Base-by-base conservation (phyloP, 1,140 invertebrate species). In the Macrotrachela quadricornifera region DNA sequence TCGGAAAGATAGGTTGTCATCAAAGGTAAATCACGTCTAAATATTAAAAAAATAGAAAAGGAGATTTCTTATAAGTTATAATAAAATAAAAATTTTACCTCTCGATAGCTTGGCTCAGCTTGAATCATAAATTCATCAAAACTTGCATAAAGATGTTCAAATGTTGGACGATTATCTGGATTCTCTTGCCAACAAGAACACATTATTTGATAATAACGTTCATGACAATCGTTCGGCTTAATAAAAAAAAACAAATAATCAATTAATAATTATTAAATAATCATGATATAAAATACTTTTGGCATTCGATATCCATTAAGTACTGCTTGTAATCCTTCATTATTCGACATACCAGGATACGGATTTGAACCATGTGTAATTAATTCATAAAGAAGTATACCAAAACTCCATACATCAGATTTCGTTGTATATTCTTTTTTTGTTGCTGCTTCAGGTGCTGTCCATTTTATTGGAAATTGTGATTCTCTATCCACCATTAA, bases 361-460 rank as follows among this genome's bases (percentile, higher is more conserved):
- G 92, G 92, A 72, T 94, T 91, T 62, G 90, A 76, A 51, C 91
- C 92, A 64, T 91, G 95, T 16, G 91, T 96, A 53, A 96, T 85
- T 58, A 97, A 76, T 72, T 97, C 92, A 14, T 90, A 95, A 18
- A 97, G 78, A 48, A 97, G 74, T 65, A 97, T 96, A 59, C 92
- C 92, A 69, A 97, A 99, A 54, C 86, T 92, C 92, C 92, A 99
- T 13, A 97, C 91, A 70, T 99, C 92, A 0, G 88, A 95, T 74
- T 97, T 97, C 64, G 96, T 96, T 59, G 90, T 95, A 76, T 97
- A 99, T 71, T 85, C 92, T 71, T 94, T 95, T 71, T 95, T 95
- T 14, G 91, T 90, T 44, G 92, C 91, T 3, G 87, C 87, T 71
- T 95, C 90, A 0, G 90, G 88, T 1, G 90, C 85, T 1, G 88